Conservation (phyloP, 2,797 vertebrate species). For the Enteromius mattozi region DNA sequence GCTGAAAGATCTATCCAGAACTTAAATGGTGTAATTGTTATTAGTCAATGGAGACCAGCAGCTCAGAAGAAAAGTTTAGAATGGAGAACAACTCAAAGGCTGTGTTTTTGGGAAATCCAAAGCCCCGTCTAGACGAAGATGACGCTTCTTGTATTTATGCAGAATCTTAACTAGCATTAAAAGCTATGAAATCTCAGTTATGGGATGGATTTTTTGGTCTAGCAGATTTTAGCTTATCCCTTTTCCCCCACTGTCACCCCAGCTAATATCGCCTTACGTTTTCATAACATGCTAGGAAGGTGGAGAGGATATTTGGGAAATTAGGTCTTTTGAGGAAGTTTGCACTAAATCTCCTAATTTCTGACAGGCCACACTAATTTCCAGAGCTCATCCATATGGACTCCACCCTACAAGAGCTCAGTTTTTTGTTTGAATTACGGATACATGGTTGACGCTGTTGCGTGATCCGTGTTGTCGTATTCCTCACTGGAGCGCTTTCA, state of each 20-base stretch:
- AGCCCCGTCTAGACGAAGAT: neutral
- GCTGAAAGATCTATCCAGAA: neutral
- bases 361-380: neutral
- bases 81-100: neutral
- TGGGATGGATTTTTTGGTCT: neutral
- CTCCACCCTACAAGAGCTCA: neutral
- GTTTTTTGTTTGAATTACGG: neutral
- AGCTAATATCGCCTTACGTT: slow-evolving; percentile 14
- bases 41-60: neutral
- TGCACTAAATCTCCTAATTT: neutral
- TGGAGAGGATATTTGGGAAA: neutral
- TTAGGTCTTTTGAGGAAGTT: slow-evolving; percentile 7
- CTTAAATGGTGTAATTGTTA: slow-evolving; percentile 10
- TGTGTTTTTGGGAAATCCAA: slow-evolving; percentile 4
- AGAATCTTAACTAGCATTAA: slow-evolving; percentile 36
- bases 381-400: neutral
- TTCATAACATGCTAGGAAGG: neutral
- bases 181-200: slow-evolving; percentile 14
- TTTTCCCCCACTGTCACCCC: neutral
- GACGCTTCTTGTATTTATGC: neutral
- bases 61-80: neutral
- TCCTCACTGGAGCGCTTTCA: neutral
- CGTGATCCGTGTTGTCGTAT: neutral
- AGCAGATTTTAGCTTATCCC: neutral
- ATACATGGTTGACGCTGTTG: neutral